phyloP scores from a whole-genome alignment of 2,113 vertebrate genomes.

The Ranitomeya variabilis region DNA sequence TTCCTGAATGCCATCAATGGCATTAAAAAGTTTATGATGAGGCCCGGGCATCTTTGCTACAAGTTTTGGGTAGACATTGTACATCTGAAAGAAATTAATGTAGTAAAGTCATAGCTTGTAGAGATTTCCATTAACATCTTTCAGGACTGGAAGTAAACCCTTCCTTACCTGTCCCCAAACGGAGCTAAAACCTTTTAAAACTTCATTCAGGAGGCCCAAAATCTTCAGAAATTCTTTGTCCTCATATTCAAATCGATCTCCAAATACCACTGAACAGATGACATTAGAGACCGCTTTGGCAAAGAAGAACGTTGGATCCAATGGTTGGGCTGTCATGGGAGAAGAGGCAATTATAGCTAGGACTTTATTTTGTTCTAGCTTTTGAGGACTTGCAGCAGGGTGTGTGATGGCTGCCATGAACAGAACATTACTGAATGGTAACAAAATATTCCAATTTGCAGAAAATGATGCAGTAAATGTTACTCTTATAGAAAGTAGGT shows the following conservation, averaged over 20 bases:
- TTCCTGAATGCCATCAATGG: background rate
- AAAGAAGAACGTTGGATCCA: slow-evolving; percentile 52
- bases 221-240: slow-evolving; percentile 61
- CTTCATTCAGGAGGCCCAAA: slow-evolving; percentile 42
- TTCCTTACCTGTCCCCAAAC: slow-evolving; percentile 49
- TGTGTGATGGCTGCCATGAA: background rate
- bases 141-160: background rate
- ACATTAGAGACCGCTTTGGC: slow-evolving; percentile 55
- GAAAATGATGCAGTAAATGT: too few relatives aligned
- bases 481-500: background rate
- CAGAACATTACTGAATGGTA: too few relatives aligned
- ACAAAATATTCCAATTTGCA: too few relatives aligned
- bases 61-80: slow-evolving; percentile 76
- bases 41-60: slow-evolving; percentile 73
- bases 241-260: slow-evolving; percentile 57
- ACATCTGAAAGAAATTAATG: slow-evolving; percentile 66
- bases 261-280: slow-evolving; percentile 59
- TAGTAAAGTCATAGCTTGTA: background rate
- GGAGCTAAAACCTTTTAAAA: slow-evolving; percentile 39
- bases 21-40: slow-evolving; percentile 64
- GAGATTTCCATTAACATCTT: background rate
- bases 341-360: background rate
- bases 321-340: slow-evolving; percentile 24
- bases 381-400: background rate
- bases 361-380: background rate